phyloP scores from a whole-genome alignment of 2,797 vertebrate species.

The Rhinogobio ventralis region DNA sequence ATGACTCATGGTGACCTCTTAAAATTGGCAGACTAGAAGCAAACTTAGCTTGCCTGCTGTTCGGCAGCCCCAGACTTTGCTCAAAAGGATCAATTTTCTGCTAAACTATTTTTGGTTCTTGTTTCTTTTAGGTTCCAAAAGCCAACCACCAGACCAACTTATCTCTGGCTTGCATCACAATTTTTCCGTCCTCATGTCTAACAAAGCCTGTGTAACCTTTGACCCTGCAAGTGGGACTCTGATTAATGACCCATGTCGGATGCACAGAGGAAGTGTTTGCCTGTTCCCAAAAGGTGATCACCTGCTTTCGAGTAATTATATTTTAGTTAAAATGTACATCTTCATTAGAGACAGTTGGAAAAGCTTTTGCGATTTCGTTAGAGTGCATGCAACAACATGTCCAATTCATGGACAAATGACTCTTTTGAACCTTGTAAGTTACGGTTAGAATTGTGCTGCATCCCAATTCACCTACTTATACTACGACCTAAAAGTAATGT shows the following conservation, averaged over 20 bases:
- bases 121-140: slow-evolving; percentile 60
- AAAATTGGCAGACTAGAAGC: slow-evolving; percentile 30
- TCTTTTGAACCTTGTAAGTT: neutral
- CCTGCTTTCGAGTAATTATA: neutral
- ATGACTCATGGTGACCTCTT: slow-evolving; percentile 35
- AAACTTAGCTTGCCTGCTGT: neutral
- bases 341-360: neutral
- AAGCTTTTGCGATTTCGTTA: neutral
- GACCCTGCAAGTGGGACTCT: slow-evolving; percentile 64
- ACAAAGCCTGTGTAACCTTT: slow-evolving; percentile 70
- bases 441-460: neutral
- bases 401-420: neutral
- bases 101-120: slow-evolving; percentile 25
- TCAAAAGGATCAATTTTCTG: neutral
- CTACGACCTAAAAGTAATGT: too few relatives aligned
- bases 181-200: slow-evolving; percentile 45
- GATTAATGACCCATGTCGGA: slow-evolving; percentile 64
- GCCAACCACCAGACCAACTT: neutral
- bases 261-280: slow-evolving; percentile 72
- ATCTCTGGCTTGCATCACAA: slow-evolving; percentile 58
- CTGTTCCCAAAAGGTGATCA: slow-evolving; percentile 76
- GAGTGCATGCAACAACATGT: neutral
- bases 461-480: too few relatives aligned
- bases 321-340: neutral
- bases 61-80: neutral